These are phyloP conservation scores for Hypomecis punctinalis DNA, from an alignment of 2,888 invertebrate species.

Conservation along the genomic window DNA sequence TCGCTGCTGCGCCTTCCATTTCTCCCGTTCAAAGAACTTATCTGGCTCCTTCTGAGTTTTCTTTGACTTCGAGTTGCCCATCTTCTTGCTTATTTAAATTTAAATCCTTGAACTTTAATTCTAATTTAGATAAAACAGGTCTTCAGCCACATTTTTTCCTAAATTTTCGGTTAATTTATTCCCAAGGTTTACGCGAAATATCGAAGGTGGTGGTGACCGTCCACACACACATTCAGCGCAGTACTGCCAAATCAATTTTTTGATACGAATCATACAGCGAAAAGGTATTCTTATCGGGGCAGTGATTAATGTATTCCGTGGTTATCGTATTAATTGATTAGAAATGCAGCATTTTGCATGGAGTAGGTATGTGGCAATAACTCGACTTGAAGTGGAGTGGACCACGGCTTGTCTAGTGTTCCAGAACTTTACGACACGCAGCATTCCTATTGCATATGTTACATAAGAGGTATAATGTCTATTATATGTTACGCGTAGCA, in stretches of 20 bases:
- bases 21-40: slow-evolving; percentile 73
- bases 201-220: slow-evolving; percentile 42
- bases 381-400: slow-evolving; percentile 31
- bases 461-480: slow-evolving; percentile 38
- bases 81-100: slow-evolving; percentile 40
- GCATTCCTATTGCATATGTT: slow-evolving; percentile 54
- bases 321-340: slow-evolving; percentile 57
- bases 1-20: slow-evolving; percentile 68
- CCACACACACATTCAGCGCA: slow-evolving; percentile 51
- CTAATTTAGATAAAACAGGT: slow-evolving; percentile 7
- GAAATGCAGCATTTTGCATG: slow-evolving; percentile 58
- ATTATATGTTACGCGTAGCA: slow-evolving; percentile 7
- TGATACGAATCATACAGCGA: slow-evolving; percentile 56
- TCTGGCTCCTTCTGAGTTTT: slow-evolving; percentile 72
- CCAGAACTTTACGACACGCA: slow-evolving; percentile 39
- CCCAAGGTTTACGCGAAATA: slow-evolving; percentile 5
- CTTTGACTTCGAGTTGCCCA: slow-evolving; percentile 78
- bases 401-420: slow-evolving; percentile 3
- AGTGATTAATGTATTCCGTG: slow-evolving; percentile 61
- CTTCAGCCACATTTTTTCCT: slow-evolving; percentile 43
- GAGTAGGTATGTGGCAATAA: slow-evolving; percentile 37
- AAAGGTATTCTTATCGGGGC: slow-evolving; percentile 64
- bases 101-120: slow-evolving; percentile 2
- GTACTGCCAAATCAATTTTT: slow-evolving; percentile 59
- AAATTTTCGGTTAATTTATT: slow-evolving; percentile 14